A percentile compares a stretch with the other conserved stretches of the same genome.
These are phyloP conservation scores for Phortica variegata DNA, from an alignment of 1,140 invertebrate species.

Conservation along the genomic window DNA sequence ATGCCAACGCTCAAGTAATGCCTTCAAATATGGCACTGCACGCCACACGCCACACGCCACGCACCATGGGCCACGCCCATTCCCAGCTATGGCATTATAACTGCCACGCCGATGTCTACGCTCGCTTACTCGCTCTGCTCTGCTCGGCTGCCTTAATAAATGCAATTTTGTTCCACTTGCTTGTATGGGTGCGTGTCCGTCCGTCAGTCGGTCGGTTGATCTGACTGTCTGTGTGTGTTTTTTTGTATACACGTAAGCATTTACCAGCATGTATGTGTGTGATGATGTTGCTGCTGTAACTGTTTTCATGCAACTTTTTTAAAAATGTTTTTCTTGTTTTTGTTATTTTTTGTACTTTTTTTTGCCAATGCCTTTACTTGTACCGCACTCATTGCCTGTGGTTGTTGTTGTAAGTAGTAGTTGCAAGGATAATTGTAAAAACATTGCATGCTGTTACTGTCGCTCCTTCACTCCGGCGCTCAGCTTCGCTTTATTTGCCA, in stretches of 20 bases:
- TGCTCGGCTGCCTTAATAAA: slow-evolving; percentile 15
- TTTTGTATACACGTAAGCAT: too few relatives aligned
- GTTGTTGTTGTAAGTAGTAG: slow-evolving; percentile 1
- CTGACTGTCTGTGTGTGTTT: slow-evolving; percentile 8
- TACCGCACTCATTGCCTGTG: neutral
- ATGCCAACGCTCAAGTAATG: too few relatives aligned
- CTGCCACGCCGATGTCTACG: too few relatives aligned
- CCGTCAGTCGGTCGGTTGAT: neutral
- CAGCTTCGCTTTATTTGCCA: too few relatives aligned
- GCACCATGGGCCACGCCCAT: neutral
- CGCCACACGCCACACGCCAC: slow-evolving; percentile 14
- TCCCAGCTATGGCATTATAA: too few relatives aligned
- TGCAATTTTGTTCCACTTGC: too few relatives aligned
- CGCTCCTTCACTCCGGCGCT: neutral
- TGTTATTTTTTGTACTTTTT: neutral
- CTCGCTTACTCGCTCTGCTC: too few relatives aligned
- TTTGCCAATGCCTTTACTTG: neutral
- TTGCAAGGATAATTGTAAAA: slow-evolving; percentile 21
- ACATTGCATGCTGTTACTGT: slow-evolving; percentile 1
- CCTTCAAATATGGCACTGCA: neutral
- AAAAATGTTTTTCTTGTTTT: neutral
- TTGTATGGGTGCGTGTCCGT: too few relatives aligned
- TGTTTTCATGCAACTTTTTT: too few relatives aligned
- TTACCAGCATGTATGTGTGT: too few relatives aligned
- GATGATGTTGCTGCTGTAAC: too few relatives aligned